Evolutionary conservation across 2,888 invertebrate species (phyloP).

Genomic region (Hyposoter didymator): DNA sequence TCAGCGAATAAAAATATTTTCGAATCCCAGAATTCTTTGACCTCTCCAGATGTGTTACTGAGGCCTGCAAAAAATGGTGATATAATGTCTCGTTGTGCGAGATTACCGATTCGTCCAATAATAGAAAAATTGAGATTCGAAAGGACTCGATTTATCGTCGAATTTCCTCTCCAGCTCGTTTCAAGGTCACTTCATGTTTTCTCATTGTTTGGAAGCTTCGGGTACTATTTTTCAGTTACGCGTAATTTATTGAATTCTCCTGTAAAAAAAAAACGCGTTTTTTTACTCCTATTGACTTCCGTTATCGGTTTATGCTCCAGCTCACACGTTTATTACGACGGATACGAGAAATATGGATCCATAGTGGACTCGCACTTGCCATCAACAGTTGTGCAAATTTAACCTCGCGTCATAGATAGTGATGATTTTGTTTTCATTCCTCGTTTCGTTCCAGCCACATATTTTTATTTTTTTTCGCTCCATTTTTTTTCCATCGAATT

Average conservation of each 20-base stretch:
- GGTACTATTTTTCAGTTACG: neutral
- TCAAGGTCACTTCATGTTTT: neutral
- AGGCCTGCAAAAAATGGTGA: too few species aligned
- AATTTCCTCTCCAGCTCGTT: neutral
- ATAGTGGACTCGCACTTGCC: conserved; percentile 6
- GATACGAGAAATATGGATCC: neutral
- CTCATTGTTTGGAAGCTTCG: neutral
- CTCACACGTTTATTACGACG: neutral
- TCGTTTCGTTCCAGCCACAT: too few species aligned
- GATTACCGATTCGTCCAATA: neutral
- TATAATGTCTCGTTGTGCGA: too few species aligned
- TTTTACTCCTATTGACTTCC: neutral
- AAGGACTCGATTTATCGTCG: neutral
- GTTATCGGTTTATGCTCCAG: neutral
- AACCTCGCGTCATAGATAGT: neutral
- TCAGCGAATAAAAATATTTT: too few species aligned
- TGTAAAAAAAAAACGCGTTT: neutral
- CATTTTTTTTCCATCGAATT: neutral
- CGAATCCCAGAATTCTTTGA: too few species aligned
- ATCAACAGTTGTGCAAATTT: conserved; percentile 32
- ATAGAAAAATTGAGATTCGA: neutral
- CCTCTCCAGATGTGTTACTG: too few species aligned
- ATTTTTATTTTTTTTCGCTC: neutral
- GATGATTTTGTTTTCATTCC: neutral
- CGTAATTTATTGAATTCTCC: neutral